These are phyloP conservation scores for Parnassius glacialis DNA, from an alignment of 2,888 invertebrate genomes.

Conservation along the genomic window DNA sequence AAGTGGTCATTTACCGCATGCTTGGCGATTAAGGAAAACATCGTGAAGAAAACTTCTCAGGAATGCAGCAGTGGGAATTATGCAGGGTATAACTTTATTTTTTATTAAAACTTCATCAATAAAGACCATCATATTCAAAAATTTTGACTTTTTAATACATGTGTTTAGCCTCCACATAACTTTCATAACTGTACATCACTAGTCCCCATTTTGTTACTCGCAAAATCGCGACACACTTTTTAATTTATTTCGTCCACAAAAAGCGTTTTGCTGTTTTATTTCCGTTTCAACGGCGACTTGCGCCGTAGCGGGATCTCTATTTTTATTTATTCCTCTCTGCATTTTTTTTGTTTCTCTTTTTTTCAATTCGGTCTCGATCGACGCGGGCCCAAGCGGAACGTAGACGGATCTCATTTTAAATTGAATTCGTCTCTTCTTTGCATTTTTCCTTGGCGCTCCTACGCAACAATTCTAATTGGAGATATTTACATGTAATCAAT, in stretches of 20 bases:
- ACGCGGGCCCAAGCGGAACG: constrained; percentile 71
- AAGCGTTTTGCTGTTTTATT: constrained; percentile 77
- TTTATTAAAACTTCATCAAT: too few species aligned
- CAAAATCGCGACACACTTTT: constrained; percentile 78
- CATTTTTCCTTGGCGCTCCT: constrained; percentile 62
- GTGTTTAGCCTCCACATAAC: constrained; percentile 7
- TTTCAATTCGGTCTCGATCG: constrained; percentile 77
- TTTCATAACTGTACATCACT: constrained; percentile 27
- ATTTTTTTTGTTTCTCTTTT: constrained; percentile 55
- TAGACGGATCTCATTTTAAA: constrained; percentile 78
- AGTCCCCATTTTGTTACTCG: constrained; percentile 50
- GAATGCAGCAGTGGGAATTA: too few species aligned
- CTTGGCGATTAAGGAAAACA: too few species aligned
- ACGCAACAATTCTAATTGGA: constrained; percentile 74
- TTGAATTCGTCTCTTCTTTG: constrained; percentile 71
- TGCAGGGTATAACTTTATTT: too few species aligned
- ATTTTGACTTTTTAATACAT: too few species aligned
- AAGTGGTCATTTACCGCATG: too few species aligned
- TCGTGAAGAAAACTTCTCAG: too few species aligned
- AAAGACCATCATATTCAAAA: too few species aligned
- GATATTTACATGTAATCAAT: constrained; percentile 61
- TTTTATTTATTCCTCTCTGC: constrained; percentile 75
- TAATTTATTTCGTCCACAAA: constrained; percentile 80
- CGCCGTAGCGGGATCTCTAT: constrained; percentile 79
- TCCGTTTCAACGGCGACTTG: constrained; percentile 80